Conservation (phyloP, 2,797 vertebrate genomes). For the Oreonectes daqikongensis region DNA sequence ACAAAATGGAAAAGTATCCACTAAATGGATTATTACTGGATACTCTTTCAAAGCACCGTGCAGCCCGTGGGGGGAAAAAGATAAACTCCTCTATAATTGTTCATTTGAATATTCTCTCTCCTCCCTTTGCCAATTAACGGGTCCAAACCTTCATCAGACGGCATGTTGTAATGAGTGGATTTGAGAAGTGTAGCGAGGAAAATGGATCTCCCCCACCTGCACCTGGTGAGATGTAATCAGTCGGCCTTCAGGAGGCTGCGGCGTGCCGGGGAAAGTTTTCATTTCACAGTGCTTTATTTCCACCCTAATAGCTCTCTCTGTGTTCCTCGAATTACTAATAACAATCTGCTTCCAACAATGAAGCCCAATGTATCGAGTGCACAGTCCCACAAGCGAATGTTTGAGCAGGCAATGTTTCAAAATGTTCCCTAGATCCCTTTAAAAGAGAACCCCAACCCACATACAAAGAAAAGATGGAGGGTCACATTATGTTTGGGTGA, state of each 20-base stretch:
- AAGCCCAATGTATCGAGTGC: conserved; percentile 61
- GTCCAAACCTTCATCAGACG: conserved; percentile 67
- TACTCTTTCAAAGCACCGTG: conserved; percentile 57
- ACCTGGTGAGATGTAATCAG: conserved; percentile 74
- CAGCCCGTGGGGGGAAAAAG: conserved; percentile 56
- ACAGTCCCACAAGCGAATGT: conserved; percentile 40
- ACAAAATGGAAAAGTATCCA: conserved; percentile 46
- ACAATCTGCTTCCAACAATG: conserved; percentile 72
- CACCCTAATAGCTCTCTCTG: conserved; percentile 69
- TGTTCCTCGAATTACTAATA: conserved; percentile 62
- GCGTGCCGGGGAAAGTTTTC: conserved; percentile 66
- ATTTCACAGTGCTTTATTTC: conserved; percentile 76
- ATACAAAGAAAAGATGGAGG: not conserved
- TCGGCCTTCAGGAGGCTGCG: conserved; percentile 68
- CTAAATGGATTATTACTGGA: conserved; percentile 54
- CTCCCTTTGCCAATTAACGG: conserved; percentile 61
- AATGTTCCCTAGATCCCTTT: not conserved
- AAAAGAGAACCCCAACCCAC: not conserved
- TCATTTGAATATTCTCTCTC: conserved; percentile 61
- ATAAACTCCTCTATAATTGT: conserved; percentile 63
- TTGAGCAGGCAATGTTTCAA: conserved; percentile 43
- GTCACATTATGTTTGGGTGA: not conserved
- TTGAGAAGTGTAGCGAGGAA: conserved; percentile 64
- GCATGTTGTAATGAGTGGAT: conserved; percentile 69
- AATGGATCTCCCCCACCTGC: conserved; percentile 65